Evolutionary conservation across 2,113 vertebrate species (phyloP), one percentile per base, ranked within the genome.

Genomic region (Heterotilapia buettikoferi): DNA sequence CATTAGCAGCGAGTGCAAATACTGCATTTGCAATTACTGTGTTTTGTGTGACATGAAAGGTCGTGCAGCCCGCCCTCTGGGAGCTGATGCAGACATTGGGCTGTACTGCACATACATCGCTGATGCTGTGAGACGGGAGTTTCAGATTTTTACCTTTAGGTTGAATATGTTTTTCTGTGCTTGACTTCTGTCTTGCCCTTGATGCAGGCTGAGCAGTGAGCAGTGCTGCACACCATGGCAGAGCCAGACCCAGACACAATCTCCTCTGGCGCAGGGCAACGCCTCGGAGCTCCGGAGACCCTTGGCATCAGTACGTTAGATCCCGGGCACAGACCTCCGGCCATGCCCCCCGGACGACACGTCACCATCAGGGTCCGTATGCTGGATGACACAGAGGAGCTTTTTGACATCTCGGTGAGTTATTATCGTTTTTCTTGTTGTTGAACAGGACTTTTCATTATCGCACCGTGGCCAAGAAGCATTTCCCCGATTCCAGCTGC

Each of bases 281-380:
- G 99, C 31, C 96, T 99, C 66, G 98, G 98, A 87, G 97, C 97
- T 90, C 98, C 97, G 0, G 98, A 98, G 91, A 98, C 97, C 78
- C 96, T 98, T 93, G 99, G 98, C 88, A 98, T 99, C 97, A 99
- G 99, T 93, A 99, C 99, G 7, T 94, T 99, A 96, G 99, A 98
- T 94, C 98, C 98, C 2, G 97, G 97, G 76, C 98, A 97, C 95
- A 98, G 97, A 89, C 97, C 96, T 1, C 98, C 98, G 3, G 80
- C 94, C n/a, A 98, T 97, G 85, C 97, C 98, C 86, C 95, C 98
- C 1, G 99, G 99, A 83, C 98, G 98, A 38, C 97, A 97, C 2
- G 59, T 98, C 92, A 96, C 98, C 89, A 94, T 99, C 96, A 98
- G 97, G 93, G 97, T 99, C 92, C 98, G 97, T 83, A 98, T 99